Conservation (phyloP, 92 coral and sea anemone species). For the Paramuricea clavata region DNA sequence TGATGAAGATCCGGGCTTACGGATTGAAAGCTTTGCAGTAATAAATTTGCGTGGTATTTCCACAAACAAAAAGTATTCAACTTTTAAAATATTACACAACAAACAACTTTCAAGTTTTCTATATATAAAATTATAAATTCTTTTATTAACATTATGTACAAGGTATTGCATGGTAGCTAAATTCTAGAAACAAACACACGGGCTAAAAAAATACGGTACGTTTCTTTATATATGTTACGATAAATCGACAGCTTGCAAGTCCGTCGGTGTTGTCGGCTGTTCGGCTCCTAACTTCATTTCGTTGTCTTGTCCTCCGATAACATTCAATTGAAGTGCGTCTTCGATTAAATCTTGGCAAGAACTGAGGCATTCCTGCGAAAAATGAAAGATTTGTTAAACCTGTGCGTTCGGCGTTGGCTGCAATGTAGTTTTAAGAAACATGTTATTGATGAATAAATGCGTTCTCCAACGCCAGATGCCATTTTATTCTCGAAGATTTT, state of each 20-base stretch:
- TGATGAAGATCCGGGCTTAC: too few relatives aligned
- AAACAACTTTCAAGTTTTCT: too few relatives aligned
- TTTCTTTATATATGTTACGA: slow-evolving; percentile 25
- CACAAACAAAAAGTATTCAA: too few relatives aligned
- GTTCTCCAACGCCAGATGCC: too few relatives aligned
- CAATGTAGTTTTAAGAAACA: too few relatives aligned
- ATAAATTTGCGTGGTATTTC: too few relatives aligned
- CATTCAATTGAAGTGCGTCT: slow-evolving; percentile 87
- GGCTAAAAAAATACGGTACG: neutral
- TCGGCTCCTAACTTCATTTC: slow-evolving; percentile 73
- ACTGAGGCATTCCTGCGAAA: slow-evolving; percentile 88
- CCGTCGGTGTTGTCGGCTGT: slow-evolving; percentile 95
- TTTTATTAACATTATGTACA: slow-evolving; percentile 50
- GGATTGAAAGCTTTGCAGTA: too few relatives aligned
- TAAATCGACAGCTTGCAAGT: slow-evolving; percentile 94
- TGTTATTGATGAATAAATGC: too few relatives aligned
- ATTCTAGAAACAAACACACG: neutral
- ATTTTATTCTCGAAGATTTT: too few relatives aligned
- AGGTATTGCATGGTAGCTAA: neutral
- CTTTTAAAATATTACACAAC: too few relatives aligned
- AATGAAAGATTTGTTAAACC: neutral
- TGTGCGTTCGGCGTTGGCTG: too few relatives aligned
- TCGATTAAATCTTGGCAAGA: slow-evolving; percentile 97
- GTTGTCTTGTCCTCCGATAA: slow-evolving; percentile 66
- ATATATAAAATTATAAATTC: too few relatives aligned